A percentile compares a stretch with the other conserved stretches of the same genome.
Evolutionary conservation across 2,888 invertebrate genomes (phyloP).

Genomic region (Reticulitermes lucifugus): DNA sequence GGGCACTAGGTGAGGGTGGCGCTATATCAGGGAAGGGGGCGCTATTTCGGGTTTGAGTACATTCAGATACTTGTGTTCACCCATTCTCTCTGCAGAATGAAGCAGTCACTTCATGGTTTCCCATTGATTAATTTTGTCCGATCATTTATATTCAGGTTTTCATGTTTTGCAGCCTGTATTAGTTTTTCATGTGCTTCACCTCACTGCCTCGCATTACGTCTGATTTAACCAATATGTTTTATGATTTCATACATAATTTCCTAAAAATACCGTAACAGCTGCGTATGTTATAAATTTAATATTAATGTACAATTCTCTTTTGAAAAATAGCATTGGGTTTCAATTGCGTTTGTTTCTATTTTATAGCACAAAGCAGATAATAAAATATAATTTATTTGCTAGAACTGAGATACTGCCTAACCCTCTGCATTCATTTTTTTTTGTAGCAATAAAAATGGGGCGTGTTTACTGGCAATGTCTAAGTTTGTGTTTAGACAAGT

Average conservation of each 20-base stretch:
- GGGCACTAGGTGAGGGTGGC: no score
- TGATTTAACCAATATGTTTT: no score
- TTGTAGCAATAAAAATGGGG: background rate
- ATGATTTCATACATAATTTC: background rate
- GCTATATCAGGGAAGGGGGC: no score
- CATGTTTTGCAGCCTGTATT: no score
- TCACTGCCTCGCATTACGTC: no score
- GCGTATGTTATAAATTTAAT: background rate
- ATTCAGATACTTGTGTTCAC: no score
- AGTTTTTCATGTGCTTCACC: no score
- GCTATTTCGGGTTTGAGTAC: no score
- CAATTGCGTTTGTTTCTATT: background rate
- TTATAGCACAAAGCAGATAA: background rate
- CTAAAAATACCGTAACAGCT: background rate
- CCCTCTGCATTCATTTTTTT: background rate
- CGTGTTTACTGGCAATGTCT: background rate
- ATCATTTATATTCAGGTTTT: no score
- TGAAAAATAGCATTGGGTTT: background rate
- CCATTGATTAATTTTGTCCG: no score
- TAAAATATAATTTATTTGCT: background rate
- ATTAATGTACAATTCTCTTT: background rate
- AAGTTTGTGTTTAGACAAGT: background rate
- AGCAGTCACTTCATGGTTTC: no score
- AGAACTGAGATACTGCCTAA: background rate
- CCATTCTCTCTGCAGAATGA: no score